Evolutionary conservation across 2,888 invertebrate genomes (phyloP).

Genomic region (Drosophila emarginata): DNA sequence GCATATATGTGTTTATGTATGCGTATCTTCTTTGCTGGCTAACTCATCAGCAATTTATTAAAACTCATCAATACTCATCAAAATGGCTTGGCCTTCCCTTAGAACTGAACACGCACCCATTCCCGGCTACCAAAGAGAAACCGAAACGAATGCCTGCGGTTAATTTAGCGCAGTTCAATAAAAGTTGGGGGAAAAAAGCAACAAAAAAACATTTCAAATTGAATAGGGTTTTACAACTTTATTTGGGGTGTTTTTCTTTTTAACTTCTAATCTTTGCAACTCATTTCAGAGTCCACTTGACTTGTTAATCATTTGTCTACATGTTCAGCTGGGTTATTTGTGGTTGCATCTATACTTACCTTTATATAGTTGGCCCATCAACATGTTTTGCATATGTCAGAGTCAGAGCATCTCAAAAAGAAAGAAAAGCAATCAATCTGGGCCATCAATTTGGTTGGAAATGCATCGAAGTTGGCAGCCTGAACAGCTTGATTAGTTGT

Average conservation of each 20-base stretch:
- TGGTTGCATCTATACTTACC: conserved; percentile 36
- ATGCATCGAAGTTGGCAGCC: conserved; percentile 73
- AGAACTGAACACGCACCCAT: conserved; percentile 40
- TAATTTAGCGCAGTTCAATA: conserved; percentile 69
- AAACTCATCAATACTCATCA: conserved; percentile 80
- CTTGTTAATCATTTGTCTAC: conserved; percentile 66
- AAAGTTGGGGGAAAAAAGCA: neutral
- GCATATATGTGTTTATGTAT: neutral
- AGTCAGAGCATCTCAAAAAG: conserved; percentile 59
- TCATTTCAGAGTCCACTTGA: conserved; percentile 33
- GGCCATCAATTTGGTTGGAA: conserved; percentile 71
- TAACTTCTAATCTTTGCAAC: neutral
- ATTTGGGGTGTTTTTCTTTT: conserved; percentile 20
- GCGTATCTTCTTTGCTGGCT: conserved; percentile 36
- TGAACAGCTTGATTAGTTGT: conserved; percentile 75
- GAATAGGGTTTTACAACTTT: conserved; percentile 64
- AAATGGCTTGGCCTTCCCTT: conserved; percentile 52
- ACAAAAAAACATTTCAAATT: conserved; percentile 57
- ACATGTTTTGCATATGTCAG: conserved; percentile 74
- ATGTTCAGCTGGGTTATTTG: conserved; percentile 51
- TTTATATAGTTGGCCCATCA: conserved; percentile 41
- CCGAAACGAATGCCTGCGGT: conserved; percentile 68
- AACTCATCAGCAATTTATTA: conserved; percentile 78
- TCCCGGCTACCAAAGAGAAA: conserved; percentile 41
- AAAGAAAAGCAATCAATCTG: conserved; percentile 68